Evolutionary conservation across 64 coral and sea anemone species (phyloP), one percentile per base, ranked within the genome.

Genomic region (Montipora cactus): DNA sequence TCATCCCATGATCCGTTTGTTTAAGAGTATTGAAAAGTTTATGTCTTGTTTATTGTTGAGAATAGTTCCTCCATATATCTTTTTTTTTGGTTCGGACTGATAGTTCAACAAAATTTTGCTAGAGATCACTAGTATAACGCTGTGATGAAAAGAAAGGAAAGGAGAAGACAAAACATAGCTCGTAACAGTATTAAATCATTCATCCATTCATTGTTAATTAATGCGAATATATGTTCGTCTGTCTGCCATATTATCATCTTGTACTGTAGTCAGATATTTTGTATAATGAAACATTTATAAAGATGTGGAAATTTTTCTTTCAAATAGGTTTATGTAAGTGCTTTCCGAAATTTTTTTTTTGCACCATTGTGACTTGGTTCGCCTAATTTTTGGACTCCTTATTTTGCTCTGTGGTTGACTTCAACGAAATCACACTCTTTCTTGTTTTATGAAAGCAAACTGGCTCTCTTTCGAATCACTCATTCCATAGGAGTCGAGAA

Each of bases 221-320:
- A 78, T 49, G 46, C 46, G 47, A 48, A 78, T 78, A 47, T 86
- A 66, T 69, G 47, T 47, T 84, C 81, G 45, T 49, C 59, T 68
- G 44, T 13, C 59, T 68, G 44, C 16, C 8, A 3, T 8, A 86
- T 49, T 5, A 49, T 9, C 19, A 71, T 71, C 4, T 23, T 71
- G 68, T 71, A 20, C 21, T 11, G 45, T 16, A 51, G 66, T 71
- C 8, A 67, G 7, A 67, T 2, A 45, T 50, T 71, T 71, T 12
- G n/a, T 6, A n/a, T 46, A 5, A 70, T 50, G 8, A 84, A 86
- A 86, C 64, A 71, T 86, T 86, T 72, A 86, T 86, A 71, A 50
- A 7, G 48, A n/a, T 59, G 10, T 25, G n/a, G 14, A 61, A 67
- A 72, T 22, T 23, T 49, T 49, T 68, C 44, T 50, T n/a, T 10